These are phyloP conservation scores for Anas platyrhynchos DNA, from an alignment of 2,113 vertebrate species.

Conservation along the genomic window DNA sequence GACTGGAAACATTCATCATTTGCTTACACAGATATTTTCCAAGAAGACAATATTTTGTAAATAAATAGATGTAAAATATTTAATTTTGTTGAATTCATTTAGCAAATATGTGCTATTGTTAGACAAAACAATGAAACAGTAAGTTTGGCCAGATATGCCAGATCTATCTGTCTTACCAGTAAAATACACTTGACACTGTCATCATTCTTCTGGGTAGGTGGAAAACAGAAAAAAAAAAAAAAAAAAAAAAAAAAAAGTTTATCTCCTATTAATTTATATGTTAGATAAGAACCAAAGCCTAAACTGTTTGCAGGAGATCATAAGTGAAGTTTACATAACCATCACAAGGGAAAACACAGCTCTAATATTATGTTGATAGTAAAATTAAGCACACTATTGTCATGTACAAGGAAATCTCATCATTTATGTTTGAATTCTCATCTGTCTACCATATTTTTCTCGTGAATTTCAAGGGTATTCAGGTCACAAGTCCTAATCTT, in stretches of 20 bases:
- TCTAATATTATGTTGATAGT: background rate
- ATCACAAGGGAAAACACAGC: background rate
- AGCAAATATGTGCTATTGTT: background rate
- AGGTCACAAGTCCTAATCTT: background rate
- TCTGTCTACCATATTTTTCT: constrained; percentile 56
- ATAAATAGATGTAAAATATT: background rate
- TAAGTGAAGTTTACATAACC: background rate
- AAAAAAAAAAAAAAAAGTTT: background rate
- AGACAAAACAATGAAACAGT: background rate
- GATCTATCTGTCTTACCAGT: background rate
- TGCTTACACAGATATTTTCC: background rate
- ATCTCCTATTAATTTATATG: background rate
- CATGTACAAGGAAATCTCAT: constrained; percentile 41
- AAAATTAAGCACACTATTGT: background rate
- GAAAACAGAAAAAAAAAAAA: background rate
- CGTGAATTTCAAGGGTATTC: constrained; percentile 33
- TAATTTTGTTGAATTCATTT: background rate
- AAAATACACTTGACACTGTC: background rate
- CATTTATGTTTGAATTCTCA: constrained; percentile 54
- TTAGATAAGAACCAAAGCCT: background rate
- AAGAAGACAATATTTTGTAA: background rate
- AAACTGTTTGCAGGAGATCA: background rate
- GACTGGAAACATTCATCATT: background rate
- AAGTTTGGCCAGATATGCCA: background rate
- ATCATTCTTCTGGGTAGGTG: background rate